Evolutionary conservation across 2,797 vertebrate species (phyloP), one percentile per base, ranked within the genome.

Genomic region (Pyrocephalus nanus): DNA sequence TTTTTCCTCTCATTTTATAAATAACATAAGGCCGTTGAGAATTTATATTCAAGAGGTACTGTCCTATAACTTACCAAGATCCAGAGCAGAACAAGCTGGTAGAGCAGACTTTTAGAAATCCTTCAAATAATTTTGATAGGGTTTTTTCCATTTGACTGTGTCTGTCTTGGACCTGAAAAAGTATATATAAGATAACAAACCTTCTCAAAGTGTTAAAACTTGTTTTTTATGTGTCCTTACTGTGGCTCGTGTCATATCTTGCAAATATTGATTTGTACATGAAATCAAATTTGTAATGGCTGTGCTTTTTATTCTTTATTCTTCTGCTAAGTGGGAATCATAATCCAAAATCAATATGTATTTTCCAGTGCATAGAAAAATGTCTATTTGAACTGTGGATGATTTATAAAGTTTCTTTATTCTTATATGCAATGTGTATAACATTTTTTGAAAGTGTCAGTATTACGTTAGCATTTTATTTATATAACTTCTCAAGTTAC

Each of bases 301-400:
- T 90, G 20, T 84, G 73, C 0, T 81, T 85, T 88, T 90, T 92
- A 53, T 65, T 92, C 43, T 72, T 95, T 82, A 92, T 90, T 75
- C 10, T 77, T 90, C 29, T 86, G 25, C 62, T 95, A 95, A 95
- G 70, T 95, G 62, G 50, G n/a, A 88, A 70, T 88, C 79, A 88
- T 93, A 96, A 93, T 95, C 70, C 90, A 91, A 94, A 95, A 94
- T 95, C 92, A 75, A 95, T 90, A 75, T 43, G 25, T 65, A 92
- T 93, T 93, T 91, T 92, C 62, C 58, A 94, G 40, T 38, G 48
- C 51, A 61, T 7, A 45, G 27, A 84, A 91, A 95, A 89, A 34
- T 0, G 0, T 62, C 69, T 80, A 1, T 61, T 51, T 72, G 47
- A 75, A 60, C 50, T 62, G 18, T 20, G 30, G 26, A 51, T n/a